Base-by-base conservation (phyloP, 2,113 vertebrate species). In the Trinectes maculatus region DNA sequence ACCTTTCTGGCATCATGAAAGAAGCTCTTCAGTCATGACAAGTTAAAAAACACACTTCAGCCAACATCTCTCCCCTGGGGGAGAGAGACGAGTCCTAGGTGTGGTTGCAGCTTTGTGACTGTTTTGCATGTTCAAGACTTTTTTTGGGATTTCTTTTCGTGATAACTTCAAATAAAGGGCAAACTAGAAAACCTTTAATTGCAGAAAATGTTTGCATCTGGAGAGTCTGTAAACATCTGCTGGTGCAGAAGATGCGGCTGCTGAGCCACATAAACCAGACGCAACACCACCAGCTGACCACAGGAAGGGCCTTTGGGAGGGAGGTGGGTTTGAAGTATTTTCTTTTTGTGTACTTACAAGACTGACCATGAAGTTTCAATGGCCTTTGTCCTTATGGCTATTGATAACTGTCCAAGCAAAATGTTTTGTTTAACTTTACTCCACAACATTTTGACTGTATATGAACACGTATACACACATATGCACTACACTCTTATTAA, bases 21-120 rank as follows among this genome's bases (percentile, higher is more conserved):
- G 84, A 80, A 62, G 51, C 77, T 87, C 84, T 84, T 88, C 60
- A 89, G 83, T 69, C 72, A 52, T 65, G 79, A 83, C 77, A 63
- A 33, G 65, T 71, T 67, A 26, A 63, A 75, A 84, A 80, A 83
- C 31, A 63, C 28, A 61, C 76, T 70, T 56, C 47, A 58, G 74
- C 62, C 49, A 71, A 69, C 42, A 67, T 73, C 44, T 73, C 43
- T 77, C 62, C 79, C 77, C 36, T 12, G 52, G 44, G 81, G 76
- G 31, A 47, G 57, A 37, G n/a, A 83, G 61, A 43, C 60, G 12
- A 57, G 44, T 36, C 18, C 37, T 53, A 64, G 83, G 79, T 81
- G 80, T 74, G 79, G 74, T 64, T 72, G 33, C 40, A 60, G 49
- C 37, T 77, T 39, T 36, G 25, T 0, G 3, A 31, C 15, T 22